Percentiles rank a stretch among this genome's conserved stretches.
Conservation (phyloP, 1,140 invertebrate genomes). For the Drosophila tani region DNA sequence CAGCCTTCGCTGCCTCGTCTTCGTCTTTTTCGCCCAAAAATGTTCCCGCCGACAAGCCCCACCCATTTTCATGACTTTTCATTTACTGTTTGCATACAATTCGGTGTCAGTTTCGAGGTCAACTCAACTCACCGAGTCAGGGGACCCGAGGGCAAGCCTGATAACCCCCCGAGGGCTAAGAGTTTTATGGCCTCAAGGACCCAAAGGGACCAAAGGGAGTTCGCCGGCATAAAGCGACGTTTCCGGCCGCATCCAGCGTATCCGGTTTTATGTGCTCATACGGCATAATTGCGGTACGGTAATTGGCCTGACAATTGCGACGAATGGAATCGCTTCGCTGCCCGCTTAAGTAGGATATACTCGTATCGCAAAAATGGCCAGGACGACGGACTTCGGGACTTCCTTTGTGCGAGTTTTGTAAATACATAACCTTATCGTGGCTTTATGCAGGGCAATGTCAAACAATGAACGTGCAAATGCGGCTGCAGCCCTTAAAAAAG, state of each 20-base stretch:
- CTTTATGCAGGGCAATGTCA: slow-evolving; percentile 18
- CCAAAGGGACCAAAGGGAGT: slow-evolving; percentile 4
- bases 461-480: slow-evolving; percentile 35
- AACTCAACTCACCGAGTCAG: slow-evolving; percentile 30
- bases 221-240: slow-evolving; percentile 43
- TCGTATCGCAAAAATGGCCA: slow-evolving; percentile 21
- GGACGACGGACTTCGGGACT: slow-evolving; percentile 3
- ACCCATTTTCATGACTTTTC: slow-evolving; percentile 44
- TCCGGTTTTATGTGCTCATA: slow-evolving; percentile 72
- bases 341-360: slow-evolving; percentile 72
- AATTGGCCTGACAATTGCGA: slow-evolving; percentile 80
- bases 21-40: slow-evolving; percentile 1
- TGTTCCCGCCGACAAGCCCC: slow-evolving; percentile 5
- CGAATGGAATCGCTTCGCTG: slow-evolving; percentile 70
- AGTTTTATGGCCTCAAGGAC: slow-evolving; percentile 71
- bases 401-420: slow-evolving; percentile 30
- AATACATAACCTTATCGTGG: slow-evolving; percentile 31
- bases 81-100: slow-evolving; percentile 55
- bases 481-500: slow-evolving; percentile 6
- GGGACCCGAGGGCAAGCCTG: slow-evolving; percentile 25
- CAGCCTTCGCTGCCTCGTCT: slow-evolving; percentile 17
- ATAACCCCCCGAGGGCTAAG: slow-evolving; percentile 52
- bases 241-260: slow-evolving; percentile 18
- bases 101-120: slow-evolving; percentile 49
- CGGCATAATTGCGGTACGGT: slow-evolving; percentile 73